Percentiles rank a stretch among this genome's conserved stretches.
These are phyloP conservation scores for Drosophila lacertosa DNA, from an alignment of 1,140 invertebrate species.

Conservation along the genomic window DNA sequence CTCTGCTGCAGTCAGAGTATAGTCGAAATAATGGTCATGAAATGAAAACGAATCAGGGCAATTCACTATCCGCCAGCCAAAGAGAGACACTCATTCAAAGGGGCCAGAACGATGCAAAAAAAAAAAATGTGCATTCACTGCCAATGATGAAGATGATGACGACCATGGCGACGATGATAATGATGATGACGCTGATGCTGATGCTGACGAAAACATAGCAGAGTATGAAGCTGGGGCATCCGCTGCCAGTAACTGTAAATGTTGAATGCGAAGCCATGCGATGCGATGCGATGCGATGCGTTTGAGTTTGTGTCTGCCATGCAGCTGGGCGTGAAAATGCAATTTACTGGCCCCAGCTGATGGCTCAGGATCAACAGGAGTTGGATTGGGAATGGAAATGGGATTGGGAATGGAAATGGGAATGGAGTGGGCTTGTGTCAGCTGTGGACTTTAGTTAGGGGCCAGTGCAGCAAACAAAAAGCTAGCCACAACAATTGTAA, in stretches of 20 bases:
- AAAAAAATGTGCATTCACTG: slow-evolving; percentile 37
- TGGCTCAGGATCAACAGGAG: slow-evolving; percentile 16
- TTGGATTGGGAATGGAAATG: background rate
- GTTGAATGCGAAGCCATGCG: slow-evolving; percentile 44
- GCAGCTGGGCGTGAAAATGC: slow-evolving; percentile 72
- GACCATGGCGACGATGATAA: slow-evolving; percentile 1
- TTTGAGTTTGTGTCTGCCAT: slow-evolving; percentile 28
- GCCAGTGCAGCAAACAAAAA: slow-evolving; percentile 46
- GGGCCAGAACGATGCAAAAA: background rate
- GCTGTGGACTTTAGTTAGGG: slow-evolving; percentile 19
- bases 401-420: too few relatives aligned
- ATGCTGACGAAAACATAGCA: background rate
- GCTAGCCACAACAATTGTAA: slow-evolving; percentile 72
- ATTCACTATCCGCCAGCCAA: slow-evolving; percentile 37
- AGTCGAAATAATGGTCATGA: slow-evolving; percentile 62
- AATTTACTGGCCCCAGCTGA: slow-evolving; percentile 59
- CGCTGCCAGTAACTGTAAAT: slow-evolving; percentile 46
- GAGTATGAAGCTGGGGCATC: slow-evolving; percentile 16
- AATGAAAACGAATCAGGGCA: slow-evolving; percentile 66
- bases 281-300: slow-evolving; percentile 12
- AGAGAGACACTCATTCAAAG: background rate
- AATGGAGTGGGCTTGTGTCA: background rate
- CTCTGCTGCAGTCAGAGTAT: slow-evolving; percentile 9
- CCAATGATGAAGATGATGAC: slow-evolving; percentile 42
- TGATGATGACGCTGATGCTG: slow-evolving; percentile 12